phyloP scores from a whole-genome alignment of 2,113 vertebrate species.

The Dromiciops gliroides region DNA sequence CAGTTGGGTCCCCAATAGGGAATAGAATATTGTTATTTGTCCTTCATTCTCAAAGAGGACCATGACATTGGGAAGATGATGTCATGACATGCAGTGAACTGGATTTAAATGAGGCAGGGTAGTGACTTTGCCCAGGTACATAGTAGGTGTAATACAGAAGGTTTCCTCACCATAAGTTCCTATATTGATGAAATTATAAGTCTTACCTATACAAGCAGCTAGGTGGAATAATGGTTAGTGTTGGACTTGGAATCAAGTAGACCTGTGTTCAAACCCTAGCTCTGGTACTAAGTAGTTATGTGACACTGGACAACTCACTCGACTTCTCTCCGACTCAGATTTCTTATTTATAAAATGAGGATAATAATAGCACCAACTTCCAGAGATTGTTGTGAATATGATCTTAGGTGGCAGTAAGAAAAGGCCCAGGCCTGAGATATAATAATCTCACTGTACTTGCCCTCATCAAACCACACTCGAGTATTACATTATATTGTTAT shows the following conservation, averaged over 20 bases:
- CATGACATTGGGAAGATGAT: too few species aligned
- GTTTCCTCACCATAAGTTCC: background rate
- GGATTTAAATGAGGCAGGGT: too few species aligned
- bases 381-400: background rate
- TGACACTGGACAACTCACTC: background rate
- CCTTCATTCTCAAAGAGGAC: too few species aligned
- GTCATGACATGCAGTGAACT: too few species aligned
- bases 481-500: background rate
- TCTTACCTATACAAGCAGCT: background rate
- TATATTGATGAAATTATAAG: background rate
- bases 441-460: background rate
- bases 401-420: background rate
- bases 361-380: background rate
- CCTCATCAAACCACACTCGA: background rate
- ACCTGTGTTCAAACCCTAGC: background rate
- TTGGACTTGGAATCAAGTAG: background rate
- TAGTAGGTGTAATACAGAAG: background rate
- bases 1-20: too few species aligned
- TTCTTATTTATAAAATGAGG: background rate
- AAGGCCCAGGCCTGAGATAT: background rate
- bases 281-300: background rate
- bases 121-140: too few species aligned
- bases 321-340: background rate
- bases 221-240: background rate
- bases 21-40: too few species aligned